Evolutionary conservation across 1,140 invertebrate species (phyloP).

Genomic region (Yoshiicerus persimilis): DNA sequence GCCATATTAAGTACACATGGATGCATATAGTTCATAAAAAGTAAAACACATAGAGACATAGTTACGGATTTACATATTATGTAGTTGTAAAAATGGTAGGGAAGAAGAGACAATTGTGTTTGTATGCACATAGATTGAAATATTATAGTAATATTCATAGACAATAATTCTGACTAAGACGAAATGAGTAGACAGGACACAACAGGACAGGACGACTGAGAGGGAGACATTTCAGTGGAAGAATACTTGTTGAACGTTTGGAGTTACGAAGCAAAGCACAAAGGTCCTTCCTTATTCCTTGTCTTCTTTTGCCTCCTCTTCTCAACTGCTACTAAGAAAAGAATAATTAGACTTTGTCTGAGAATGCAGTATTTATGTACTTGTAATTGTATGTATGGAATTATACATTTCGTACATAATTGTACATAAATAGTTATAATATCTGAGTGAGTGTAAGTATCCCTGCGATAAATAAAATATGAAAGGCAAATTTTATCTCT

Average conservation of each 20-base stretch:
- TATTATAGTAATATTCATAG: neutral
- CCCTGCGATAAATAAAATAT: neutral
- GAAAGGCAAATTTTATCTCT: neutral
- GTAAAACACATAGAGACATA: neutral
- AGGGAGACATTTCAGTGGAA: neutral
- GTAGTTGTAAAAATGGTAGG: neutral
- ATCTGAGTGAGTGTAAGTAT: neutral
- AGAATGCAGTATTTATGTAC: neutral
- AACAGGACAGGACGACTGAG: neutral
- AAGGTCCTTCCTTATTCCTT: neutral
- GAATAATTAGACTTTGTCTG: neutral
- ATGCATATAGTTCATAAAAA: neutral
- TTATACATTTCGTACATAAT: neutral
- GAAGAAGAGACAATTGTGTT: neutral
- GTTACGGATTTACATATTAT: neutral
- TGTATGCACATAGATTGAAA: neutral
- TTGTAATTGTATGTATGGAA: neutral
- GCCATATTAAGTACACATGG: neutral
- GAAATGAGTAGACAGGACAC: neutral
- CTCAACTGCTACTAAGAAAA: neutral
- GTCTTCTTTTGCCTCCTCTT: neutral
- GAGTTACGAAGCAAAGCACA: neutral
- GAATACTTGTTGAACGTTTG: constrained; percentile 16
- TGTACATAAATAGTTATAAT: neutral
- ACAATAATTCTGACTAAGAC: neutral